Evolutionary conservation across 2,113 vertebrate genomes (phyloP).

Genomic region (Piprites chloris): DNA sequence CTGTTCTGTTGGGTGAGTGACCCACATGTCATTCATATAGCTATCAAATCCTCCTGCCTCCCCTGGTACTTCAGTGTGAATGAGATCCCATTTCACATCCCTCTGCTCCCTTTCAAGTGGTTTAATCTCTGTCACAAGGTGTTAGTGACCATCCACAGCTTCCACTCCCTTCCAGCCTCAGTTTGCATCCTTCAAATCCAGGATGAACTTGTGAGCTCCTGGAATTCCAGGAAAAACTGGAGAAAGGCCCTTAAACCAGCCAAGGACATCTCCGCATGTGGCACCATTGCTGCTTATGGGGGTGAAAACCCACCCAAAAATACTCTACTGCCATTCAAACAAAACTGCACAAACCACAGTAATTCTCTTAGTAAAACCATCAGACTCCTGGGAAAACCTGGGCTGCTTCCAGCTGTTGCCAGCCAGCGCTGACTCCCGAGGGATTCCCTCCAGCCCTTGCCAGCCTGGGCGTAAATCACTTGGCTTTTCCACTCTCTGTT

Average conservation of each 20-base stretch:
- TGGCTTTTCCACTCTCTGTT: not conserved
- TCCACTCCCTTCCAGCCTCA: not conserved
- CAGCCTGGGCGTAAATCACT: not conserved
- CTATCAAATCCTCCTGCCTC: not conserved
- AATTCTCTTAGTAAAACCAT: not conserved
- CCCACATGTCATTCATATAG: not conserved
- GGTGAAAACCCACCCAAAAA: not conserved
- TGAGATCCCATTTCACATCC: not conserved
- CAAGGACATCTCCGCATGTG: not conserved
- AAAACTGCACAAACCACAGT: not conserved
- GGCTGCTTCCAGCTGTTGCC: not conserved
- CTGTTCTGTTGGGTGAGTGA: not conserved
- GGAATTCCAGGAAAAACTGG: not conserved
- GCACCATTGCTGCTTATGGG: not conserved
- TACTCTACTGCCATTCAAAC: not conserved
- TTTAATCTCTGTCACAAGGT: not conserved
- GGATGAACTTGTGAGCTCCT: rapidly evolving
- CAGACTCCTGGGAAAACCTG: not conserved
- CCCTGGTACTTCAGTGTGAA: not conserved
- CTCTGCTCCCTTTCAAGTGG: not conserved
- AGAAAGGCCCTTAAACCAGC: not conserved
- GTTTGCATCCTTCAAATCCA: not conserved
- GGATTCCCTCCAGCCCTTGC: not conserved
- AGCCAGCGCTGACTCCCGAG: not conserved
- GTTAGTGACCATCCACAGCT: not conserved